Percentiles rank a stretch among this genome's conserved stretches.
Conservation (phyloP, 2,888 invertebrate species). For the Phyto melanocephala region DNA sequence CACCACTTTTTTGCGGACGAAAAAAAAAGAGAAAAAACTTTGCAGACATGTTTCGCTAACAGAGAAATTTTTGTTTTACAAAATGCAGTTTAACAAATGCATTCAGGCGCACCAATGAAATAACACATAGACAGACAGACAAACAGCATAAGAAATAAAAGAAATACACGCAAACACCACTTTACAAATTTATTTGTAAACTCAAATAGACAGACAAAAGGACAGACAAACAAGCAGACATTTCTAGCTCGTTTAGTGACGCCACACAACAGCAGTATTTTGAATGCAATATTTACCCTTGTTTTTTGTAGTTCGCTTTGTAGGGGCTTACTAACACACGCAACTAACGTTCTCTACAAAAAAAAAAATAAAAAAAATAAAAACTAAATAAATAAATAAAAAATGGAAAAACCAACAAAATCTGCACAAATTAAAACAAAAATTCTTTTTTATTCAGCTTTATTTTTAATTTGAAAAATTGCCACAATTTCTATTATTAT, state of each 20-base stretch:
- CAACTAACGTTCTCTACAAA: background rate
- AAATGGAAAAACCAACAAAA: conserved; percentile 42
- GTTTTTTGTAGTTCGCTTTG: background rate
- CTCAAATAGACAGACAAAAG: conserved; percentile 17
- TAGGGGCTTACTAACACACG: conserved; percentile 42
- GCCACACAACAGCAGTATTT: conserved; percentile 53
- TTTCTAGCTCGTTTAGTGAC: conserved; percentile 38
- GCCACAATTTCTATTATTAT: conserved; percentile 47
- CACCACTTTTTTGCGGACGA: conserved; percentile 21
- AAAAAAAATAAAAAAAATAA: background rate
- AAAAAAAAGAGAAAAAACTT: conserved; percentile 26
- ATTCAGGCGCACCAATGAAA: conserved; percentile 31
- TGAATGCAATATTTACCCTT: conserved; percentile 43
- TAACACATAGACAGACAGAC: background rate
- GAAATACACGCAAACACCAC: background rate
- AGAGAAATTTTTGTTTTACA: conserved; percentile 31
- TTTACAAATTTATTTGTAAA: conserved; percentile 43
- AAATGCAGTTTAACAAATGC: conserved; percentile 52
- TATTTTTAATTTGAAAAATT: conserved; percentile 15
- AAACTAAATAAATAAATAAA: no score
- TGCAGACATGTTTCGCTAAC: conserved; percentile 58
- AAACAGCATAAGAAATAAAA: background rate
- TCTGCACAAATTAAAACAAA: conserved; percentile 40
- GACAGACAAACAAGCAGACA: conserved; percentile 18
- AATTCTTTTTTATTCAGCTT: background rate